Evolutionary conservation across 2,113 vertebrate genomes (phyloP).

Genomic region (Ellobius talpinus): DNA sequence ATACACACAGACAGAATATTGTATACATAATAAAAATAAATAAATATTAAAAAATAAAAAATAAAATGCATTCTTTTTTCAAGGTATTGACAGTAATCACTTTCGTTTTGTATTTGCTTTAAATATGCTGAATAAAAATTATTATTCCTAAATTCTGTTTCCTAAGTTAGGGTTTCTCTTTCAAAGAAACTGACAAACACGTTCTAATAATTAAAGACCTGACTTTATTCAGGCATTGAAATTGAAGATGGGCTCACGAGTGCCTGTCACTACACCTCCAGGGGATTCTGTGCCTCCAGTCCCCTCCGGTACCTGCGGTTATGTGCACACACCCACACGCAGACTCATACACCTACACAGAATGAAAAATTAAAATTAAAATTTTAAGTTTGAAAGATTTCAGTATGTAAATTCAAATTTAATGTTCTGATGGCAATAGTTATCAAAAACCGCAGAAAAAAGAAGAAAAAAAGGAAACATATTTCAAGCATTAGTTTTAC

Average conservation of each 20-base stretch:
- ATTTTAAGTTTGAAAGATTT: constrained; percentile 10
- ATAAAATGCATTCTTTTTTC: not conserved
- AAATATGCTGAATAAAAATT: not conserved
- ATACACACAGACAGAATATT: no score
- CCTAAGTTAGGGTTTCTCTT: constrained; percentile 38
- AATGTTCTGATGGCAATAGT: not conserved
- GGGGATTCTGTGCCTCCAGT: no score
- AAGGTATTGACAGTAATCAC: not conserved
- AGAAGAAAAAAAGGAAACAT: not conserved
- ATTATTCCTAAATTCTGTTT: constrained; percentile 14
- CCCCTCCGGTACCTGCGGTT: not conserved
- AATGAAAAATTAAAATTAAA: not conserved
- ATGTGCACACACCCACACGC: not conserved
- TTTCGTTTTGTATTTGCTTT: constrained; percentile 47
- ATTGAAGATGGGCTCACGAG: not conserved
- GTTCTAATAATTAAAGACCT: not conserved
- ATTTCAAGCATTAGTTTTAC: not conserved
- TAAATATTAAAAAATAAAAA: no score
- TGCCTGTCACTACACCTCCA: not conserved
- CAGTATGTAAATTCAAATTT: constrained; percentile 22
- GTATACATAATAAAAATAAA: no score
- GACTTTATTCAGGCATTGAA: constrained; percentile 17
- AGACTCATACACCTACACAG: not conserved
- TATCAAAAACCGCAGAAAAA: not conserved
- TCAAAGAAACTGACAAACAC: constrained; percentile 33